These are phyloP conservation scores for Wiebesia pumilae DNA, from an alignment of 1,140 invertebrate genomes.

Conservation along the genomic window DNA sequence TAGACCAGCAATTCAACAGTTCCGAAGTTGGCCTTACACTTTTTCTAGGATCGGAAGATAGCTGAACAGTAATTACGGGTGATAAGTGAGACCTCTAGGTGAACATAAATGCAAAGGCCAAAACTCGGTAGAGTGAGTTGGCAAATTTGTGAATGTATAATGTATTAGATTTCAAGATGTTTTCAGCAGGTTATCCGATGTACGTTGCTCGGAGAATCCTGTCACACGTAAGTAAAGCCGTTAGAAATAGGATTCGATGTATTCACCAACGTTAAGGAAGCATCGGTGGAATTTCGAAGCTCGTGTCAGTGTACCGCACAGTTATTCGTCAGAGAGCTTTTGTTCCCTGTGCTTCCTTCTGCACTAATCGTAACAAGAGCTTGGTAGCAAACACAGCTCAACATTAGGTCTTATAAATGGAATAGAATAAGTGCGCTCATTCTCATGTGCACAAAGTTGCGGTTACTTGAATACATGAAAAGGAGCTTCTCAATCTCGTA, in stretches of 20 bases:
- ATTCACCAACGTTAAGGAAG: not conserved
- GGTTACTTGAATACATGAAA: not conserved
- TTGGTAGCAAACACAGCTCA: not conserved
- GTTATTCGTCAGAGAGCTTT: constrained; percentile 1
- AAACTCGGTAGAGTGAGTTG: not conserved
- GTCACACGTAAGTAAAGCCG: not conserved
- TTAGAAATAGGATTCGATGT: not conserved
- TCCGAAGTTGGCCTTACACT: not conserved
- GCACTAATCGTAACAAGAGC: not conserved
- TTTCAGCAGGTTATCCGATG: not conserved
- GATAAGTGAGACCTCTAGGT: not conserved
- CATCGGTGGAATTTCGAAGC: not conserved
- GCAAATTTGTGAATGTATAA: constrained; percentile 16
- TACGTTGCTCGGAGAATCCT: not conserved
- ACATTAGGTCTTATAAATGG: not conserved
- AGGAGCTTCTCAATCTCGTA: not conserved
- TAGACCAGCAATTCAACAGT: not conserved
- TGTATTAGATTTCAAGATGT: constrained; percentile 9
- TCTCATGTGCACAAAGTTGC: not conserved
- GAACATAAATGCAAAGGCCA: not conserved
- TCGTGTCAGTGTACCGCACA: not conserved
- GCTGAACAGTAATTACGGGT: not conserved
- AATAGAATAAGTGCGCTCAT: not conserved
- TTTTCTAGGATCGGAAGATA: not conserved
- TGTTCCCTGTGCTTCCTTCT: not conserved